A percentile compares a stretch with the other conserved stretches of the same genome.
These are phyloP conservation scores for Gymnopithys bicolor DNA, from an alignment of 2,797 vertebrate species.

Conservation along the genomic window DNA sequence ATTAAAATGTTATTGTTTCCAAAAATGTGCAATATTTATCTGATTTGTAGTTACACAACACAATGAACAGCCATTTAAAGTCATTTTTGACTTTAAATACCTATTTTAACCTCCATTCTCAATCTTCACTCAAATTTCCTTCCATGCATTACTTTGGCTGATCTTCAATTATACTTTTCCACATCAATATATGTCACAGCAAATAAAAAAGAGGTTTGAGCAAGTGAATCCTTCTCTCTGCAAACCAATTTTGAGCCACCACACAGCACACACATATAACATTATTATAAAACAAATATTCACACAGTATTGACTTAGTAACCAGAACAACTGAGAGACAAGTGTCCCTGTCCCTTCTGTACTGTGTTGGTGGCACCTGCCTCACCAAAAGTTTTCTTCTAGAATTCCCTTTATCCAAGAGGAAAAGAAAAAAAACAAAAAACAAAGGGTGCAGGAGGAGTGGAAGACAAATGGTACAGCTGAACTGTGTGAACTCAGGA, in stretches of 20 bases:
- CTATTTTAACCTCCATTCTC: background rate
- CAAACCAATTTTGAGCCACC: background rate
- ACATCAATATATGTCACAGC: background rate
- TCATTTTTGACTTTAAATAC: background rate
- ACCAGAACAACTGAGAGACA: background rate
- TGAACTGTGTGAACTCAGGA: background rate
- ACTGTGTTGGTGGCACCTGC: background rate
- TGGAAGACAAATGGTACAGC: background rate
- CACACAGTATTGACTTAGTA: accelerated
- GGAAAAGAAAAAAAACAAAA: background rate
- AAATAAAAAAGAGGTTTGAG: background rate
- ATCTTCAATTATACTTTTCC: background rate
- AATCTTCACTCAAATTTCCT: background rate
- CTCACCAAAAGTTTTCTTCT: background rate
- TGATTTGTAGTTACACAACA: background rate
- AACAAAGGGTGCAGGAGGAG: background rate
- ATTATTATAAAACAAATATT: background rate
- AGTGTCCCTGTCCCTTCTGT: background rate
- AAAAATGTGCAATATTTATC: background rate
- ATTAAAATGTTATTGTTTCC: background rate
- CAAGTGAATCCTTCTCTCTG: background rate
- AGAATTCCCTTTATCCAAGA: background rate
- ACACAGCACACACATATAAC: background rate
- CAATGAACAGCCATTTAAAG: background rate
- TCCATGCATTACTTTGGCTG: background rate